Evolutionary conservation across 2,888 invertebrate genomes (phyloP).

Genomic region (Saturnia japonica): DNA sequence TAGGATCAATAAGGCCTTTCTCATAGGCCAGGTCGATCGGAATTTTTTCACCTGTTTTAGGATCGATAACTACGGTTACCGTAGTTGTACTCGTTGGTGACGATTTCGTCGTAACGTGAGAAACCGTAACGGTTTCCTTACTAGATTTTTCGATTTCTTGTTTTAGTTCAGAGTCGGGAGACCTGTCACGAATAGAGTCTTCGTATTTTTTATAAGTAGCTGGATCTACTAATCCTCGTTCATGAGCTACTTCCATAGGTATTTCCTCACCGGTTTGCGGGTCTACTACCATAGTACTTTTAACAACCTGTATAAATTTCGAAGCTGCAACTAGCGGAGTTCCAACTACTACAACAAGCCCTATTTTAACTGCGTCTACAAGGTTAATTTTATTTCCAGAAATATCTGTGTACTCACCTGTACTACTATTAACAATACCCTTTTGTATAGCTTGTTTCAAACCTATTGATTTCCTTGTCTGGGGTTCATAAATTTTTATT

Average conservation of each 20-base stretch:
- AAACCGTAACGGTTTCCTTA: constrained; percentile 42
- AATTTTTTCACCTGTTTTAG: constrained; percentile 88
- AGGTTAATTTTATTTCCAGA: constrained; percentile 85
- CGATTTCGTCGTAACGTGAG: constrained; percentile 59
- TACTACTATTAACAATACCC: constrained; percentile 87
- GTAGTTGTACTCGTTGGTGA: constrained; percentile 31
- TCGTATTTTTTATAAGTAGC: constrained; percentile 79
- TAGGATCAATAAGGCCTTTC: constrained; percentile 58
- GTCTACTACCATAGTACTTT: constrained; percentile 85
- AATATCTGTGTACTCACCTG: constrained; percentile 86
- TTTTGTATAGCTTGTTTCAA: constrained; percentile 89
- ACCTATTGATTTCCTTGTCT: constrained; percentile 84
- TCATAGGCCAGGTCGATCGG: constrained; percentile 86
- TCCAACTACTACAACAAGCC: constrained; percentile 88
- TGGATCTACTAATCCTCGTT: constrained; percentile 86
- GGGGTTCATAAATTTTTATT: constrained; percentile 87
- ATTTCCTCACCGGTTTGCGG: constrained; percentile 91
- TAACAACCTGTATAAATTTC: constrained; percentile 85
- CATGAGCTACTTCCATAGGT: constrained; percentile 90
- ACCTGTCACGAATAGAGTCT: constrained; percentile 65
- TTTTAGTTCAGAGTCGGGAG: constrained; percentile 51
- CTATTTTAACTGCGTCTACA: constrained; percentile 88
- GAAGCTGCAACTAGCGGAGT: constrained; percentile 88
- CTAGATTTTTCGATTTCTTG: constrained; percentile 42
- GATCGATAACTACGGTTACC: constrained; percentile 81